Evolutionary conservation across 2,113 vertebrate genomes (phyloP), one percentile per base, ranked within the genome.

Genomic region (Xenopus tropicalis): DNA sequence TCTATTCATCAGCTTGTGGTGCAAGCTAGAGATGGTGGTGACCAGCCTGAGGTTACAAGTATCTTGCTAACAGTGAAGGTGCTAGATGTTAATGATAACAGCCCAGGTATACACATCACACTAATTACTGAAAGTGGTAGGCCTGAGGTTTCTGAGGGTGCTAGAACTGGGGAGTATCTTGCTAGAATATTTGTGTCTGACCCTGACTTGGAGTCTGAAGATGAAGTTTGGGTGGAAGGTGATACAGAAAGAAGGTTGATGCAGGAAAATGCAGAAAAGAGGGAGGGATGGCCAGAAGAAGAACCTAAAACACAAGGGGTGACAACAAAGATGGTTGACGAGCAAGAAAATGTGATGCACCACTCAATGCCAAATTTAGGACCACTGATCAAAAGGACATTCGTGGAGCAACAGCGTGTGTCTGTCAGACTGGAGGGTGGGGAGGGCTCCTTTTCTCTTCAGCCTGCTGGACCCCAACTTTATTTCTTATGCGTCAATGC

Each of bases 11-110:
- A 92, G 81, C 79, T 98, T 75, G 88, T 96, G 1, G 78, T 98
- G 65, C 88, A 88, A 1, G 95, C 94, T 0, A 86, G 84, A 65
- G 96, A 98, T 57, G 87, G 90, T 1, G 93, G 95, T 9, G 79
- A 79, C 0, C 90, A 91, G 78, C 93, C 95, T 0, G 94, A 97
- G 85, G 82, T 85, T 65, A 92, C 92, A 83, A 93, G 88, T 16
- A 86, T 88, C 0, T 89, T 92, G 11, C 85, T 98, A 42, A 88
- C 89, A 1, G 82, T 98, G 17, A 89, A 77, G 1, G 91, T 97
- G 66, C 82, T 95, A 16, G 91, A 98, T 69, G 81, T 97, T 78
- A 98, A 97, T 25, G 96, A 98, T 82, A 97, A 97, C 84, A 86
- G 78, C 16, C 96, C 95, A 0, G 22, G 81, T 70, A 91, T 98